phyloP scores from a whole-genome alignment of 2,113 vertebrate genomes.

The Campylomormyrus tamandua region DNA sequence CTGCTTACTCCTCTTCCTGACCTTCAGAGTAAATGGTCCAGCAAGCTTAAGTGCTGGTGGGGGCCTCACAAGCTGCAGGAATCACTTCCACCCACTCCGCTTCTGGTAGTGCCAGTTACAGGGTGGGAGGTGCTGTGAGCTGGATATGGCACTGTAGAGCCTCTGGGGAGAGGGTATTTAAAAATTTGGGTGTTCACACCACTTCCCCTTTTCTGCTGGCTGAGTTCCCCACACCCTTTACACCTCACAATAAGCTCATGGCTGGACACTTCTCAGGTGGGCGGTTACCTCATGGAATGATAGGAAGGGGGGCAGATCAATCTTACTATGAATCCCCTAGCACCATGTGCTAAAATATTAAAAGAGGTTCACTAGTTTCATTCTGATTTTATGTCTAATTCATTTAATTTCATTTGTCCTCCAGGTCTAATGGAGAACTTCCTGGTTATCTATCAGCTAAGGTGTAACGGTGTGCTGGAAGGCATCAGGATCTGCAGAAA shows the following conservation, averaged over 20 bases:
- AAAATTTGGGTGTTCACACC: background rate
- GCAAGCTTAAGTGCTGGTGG: background rate
- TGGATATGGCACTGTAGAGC: background rate
- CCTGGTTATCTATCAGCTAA: conserved; percentile 83
- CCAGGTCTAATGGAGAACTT: conserved; percentile 81
- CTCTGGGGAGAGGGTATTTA: background rate
- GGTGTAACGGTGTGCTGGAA: conserved; percentile 83
- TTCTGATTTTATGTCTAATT: background rate
- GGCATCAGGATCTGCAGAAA: conserved; percentile 91
- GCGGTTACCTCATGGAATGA: background rate
- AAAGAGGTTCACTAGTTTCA: background rate
- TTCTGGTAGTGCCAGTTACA: background rate
- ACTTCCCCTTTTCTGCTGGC: background rate
- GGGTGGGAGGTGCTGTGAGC: background rate
- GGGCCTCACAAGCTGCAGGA: background rate
- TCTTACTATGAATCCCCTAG: background rate
- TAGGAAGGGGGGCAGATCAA: background rate
- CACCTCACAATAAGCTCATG: background rate
- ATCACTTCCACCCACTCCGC: background rate
- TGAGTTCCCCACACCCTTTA: background rate
- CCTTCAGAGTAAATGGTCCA: background rate
- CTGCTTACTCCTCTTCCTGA: background rate
- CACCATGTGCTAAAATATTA: background rate
- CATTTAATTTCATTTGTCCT: background rate
- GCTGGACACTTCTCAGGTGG: background rate